Percentiles rank a stretch among this genome's conserved stretches.
These are phyloP conservation scores for Tychaedon coryphoeus DNA, from an alignment of 2,113 vertebrate genomes.

Conservation along the genomic window DNA sequence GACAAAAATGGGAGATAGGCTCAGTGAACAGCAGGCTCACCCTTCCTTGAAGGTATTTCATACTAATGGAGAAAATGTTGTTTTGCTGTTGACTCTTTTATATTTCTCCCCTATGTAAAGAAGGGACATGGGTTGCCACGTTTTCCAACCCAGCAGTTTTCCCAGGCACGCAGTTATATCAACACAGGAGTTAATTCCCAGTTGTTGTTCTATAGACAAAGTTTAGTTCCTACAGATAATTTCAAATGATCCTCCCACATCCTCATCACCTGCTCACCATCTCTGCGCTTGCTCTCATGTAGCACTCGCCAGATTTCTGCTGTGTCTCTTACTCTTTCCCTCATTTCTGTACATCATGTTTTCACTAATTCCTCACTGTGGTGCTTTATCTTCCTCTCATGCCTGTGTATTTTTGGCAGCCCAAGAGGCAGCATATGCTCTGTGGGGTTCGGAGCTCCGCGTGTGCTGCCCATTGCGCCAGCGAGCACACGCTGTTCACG, in stretches of 20 bases:
- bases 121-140: not conserved
- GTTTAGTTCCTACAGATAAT: not conserved
- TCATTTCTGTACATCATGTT: not conserved
- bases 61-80: not conserved
- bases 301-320: not conserved
- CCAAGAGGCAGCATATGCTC: not conserved
- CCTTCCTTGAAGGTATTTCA: not conserved
- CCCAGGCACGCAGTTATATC: accelerated
- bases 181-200: not conserved
- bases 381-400: not conserved
- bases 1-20: not conserved
- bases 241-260: not conserved
- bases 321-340: not conserved
- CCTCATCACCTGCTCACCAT: accelerated
- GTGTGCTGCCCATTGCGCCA: not conserved
- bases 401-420: not conserved
- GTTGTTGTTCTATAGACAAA: not conserved
- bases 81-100: not conserved
- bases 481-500: not conserved
- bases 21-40: not conserved
- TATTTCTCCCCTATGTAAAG: not conserved
- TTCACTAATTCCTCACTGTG: not conserved
- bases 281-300: accelerated
- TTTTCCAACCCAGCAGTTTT: not conserved
- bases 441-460: not conserved